These are phyloP conservation scores for Narcine bancroftii DNA, from an alignment of 2,113 vertebrate genomes.

Conservation along the genomic window DNA sequence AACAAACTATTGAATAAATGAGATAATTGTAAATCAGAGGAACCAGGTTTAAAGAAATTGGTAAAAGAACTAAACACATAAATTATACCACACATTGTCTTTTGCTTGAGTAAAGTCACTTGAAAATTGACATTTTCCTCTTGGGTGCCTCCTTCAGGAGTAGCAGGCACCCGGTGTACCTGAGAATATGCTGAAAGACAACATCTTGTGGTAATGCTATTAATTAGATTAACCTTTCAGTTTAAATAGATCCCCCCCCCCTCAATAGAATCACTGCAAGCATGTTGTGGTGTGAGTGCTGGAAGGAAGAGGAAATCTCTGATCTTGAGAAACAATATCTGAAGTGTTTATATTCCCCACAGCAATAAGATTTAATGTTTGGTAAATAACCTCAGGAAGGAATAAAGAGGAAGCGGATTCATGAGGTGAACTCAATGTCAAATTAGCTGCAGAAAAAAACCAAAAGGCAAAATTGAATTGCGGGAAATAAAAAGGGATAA, in stretches of 20 bases:
- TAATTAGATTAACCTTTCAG: neutral
- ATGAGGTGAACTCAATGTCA: neutral
- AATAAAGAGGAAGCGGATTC: neutral
- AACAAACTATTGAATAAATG: conserved; percentile 7
- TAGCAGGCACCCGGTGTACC: neutral
- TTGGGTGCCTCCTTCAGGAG: neutral
- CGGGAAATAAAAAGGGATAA: neutral
- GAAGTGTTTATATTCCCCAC: neutral
- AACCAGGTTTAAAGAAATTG: neutral
- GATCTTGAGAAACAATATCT: neutral
- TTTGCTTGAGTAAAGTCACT: neutral
- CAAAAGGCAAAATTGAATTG: neutral
- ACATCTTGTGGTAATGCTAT: neutral
- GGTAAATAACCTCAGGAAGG: neutral
- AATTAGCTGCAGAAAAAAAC: neutral
- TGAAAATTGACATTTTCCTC: neutral
- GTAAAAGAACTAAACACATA: neutral
- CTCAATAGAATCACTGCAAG: neutral
- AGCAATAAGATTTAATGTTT: neutral
- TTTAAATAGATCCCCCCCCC: no score
- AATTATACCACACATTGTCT: neutral
- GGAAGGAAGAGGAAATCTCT: neutral
- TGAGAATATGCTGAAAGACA: neutral
- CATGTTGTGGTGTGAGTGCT: neutral
- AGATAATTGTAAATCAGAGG: neutral